These are phyloP conservation scores for Pipra filicauda DNA, from an alignment of 2,113 vertebrate genomes.

Conservation along the genomic window DNA sequence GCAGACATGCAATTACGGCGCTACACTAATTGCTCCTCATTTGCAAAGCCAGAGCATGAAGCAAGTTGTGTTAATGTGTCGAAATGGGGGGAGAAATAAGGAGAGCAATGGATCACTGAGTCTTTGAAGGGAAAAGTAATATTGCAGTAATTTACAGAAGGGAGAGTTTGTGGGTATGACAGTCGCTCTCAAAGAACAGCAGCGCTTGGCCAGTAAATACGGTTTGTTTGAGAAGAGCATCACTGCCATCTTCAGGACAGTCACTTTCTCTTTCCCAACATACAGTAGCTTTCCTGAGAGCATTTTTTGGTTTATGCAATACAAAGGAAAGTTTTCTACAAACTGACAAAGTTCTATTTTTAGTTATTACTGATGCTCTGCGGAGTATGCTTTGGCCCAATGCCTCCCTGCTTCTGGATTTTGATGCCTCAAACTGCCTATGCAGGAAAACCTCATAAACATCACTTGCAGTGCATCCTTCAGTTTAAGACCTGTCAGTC, in stretches of 20 bases:
- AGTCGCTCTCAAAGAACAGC: neutral
- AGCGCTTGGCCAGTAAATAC: neutral
- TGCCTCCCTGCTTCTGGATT: neutral
- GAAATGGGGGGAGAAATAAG: constrained; percentile 47
- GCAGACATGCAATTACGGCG: accelerated
- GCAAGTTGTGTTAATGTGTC: constrained; percentile 37
- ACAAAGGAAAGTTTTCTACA: neutral
- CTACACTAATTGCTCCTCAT: neutral
- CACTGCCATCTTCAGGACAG: constrained; percentile 64
- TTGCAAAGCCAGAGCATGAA: constrained; percentile 22
- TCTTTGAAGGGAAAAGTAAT: constrained; percentile 58
- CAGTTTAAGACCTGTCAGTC: neutral
- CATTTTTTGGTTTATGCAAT: neutral
- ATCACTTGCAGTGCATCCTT: neutral
- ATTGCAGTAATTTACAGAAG: constrained; percentile 49
- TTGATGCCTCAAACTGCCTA: neutral
- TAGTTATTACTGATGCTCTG: neutral
- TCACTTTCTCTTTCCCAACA: neutral
- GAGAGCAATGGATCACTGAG: constrained; percentile 46
- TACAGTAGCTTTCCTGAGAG: neutral
- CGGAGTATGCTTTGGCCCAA: neutral
- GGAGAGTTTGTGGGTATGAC: constrained; percentile 32
- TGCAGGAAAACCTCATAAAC: neutral
- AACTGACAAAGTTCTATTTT: neutral
- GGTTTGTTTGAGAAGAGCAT: neutral